Evolutionary conservation across 1,140 invertebrate genomes (phyloP).

Genomic region (Euglossa dilemma): DNA sequence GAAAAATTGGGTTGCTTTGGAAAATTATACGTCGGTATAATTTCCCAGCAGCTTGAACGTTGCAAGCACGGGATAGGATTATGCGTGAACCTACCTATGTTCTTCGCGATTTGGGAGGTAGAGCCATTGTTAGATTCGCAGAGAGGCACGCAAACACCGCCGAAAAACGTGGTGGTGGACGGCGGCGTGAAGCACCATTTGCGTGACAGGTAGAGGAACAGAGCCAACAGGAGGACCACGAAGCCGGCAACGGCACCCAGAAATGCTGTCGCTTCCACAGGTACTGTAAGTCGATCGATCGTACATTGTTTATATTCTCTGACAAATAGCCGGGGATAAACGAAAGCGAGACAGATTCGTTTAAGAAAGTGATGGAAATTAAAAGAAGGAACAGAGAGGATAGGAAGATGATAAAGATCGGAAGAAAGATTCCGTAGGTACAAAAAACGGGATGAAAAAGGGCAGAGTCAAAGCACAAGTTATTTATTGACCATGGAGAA

Average conservation of each 20-base stretch:
- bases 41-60: not conserved
- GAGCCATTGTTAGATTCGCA: constrained; percentile 78
- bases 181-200: constrained; percentile 87
- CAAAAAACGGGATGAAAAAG: not conserved
- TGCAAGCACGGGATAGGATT: not conserved
- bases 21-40: not conserved
- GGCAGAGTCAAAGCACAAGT: not conserved
- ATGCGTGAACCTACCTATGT: constrained; percentile 71
- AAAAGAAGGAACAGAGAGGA: not conserved
- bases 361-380: not conserved
- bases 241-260: constrained; percentile 90
- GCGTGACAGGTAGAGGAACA: constrained; percentile 91
- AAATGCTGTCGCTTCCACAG: constrained; percentile 89
- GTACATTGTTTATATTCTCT: constrained; percentile 13
- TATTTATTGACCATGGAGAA: constrained; percentile 25
- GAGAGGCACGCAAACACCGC: constrained; percentile 81
- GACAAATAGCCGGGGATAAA: constrained; percentile 20
- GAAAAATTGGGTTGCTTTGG: not conserved
- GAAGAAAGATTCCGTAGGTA: too few relatives aligned
- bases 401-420: not conserved
- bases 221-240: constrained; percentile 88
- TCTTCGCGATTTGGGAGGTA: constrained; percentile 76
- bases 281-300: constrained; percentile 83
- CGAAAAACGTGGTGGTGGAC: constrained; percentile 76
- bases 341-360: not conserved